Conservation (phyloP, 35 echinoderm and acorn worm species). For the Diadema setosum region DNA sequence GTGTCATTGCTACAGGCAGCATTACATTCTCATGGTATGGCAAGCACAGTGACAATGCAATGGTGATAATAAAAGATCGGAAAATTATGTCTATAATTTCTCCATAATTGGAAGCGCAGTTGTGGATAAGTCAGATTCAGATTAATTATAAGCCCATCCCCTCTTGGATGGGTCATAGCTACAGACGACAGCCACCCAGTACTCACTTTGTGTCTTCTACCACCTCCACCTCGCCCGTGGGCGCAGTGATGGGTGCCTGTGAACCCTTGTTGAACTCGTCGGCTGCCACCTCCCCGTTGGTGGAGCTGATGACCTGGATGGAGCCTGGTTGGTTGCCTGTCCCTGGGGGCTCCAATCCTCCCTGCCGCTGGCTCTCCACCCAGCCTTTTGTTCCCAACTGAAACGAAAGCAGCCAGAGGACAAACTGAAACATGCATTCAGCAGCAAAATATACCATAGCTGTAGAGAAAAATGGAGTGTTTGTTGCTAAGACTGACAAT, state of each 20-base stretch:
- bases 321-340: constrained; percentile 75
- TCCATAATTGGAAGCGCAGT: too few species aligned
- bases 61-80: too few species aligned
- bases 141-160: too few species aligned
- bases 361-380: background rate
- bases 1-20: too few species aligned
- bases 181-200: too few species aligned
- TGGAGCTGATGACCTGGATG: constrained; percentile 94
- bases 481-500: background rate
- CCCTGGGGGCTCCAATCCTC: background rate
- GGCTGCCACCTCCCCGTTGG: constrained; percentile 82
- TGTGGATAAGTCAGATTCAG: too few species aligned
- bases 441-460: too few species aligned
- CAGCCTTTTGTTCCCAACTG: constrained; percentile 9
- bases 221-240: constrained; percentile 83
- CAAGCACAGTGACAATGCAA: too few species aligned
- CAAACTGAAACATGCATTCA: background rate
- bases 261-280: constrained; percentile 91
- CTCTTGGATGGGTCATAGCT: too few species aligned
- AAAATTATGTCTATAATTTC: too few species aligned
- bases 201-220: constrained; percentile 99
- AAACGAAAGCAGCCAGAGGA: background rate
- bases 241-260: constrained; percentile 87
- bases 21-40: too few species aligned
- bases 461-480: too few species aligned